These are phyloP conservation scores for Xiphophorus maculatus DNA, from an alignment of 2,113 vertebrate species.

Conservation along the genomic window DNA sequence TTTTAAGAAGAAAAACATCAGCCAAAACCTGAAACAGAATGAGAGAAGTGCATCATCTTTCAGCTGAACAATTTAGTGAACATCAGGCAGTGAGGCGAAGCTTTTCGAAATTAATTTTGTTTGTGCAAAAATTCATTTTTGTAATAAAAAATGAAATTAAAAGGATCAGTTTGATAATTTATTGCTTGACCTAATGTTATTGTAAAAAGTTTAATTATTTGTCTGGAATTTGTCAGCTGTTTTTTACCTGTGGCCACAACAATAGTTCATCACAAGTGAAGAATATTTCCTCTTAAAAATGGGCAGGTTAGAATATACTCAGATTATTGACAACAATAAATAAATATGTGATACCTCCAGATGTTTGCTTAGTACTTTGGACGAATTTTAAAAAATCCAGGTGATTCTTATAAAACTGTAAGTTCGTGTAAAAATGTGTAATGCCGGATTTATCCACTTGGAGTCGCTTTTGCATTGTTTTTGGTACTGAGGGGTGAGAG, in stretches of 20 bases:
- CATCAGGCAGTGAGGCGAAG: background rate
- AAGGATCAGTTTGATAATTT: background rate
- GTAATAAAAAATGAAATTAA: background rate
- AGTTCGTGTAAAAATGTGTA: background rate
- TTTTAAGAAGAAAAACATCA: background rate
- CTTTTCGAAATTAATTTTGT: no score
- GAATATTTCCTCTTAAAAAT: background rate
- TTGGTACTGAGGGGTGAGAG: conserved; percentile 39
- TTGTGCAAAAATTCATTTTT: no score
- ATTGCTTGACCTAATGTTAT: no score
- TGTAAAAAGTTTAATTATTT: no score
- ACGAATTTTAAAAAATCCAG: background rate
- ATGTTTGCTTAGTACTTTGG: background rate
- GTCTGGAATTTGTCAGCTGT: no score
- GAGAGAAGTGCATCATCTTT: background rate
- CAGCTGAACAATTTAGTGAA: background rate
- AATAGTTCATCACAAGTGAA: background rate
- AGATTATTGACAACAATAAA: background rate
- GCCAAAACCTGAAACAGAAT: background rate
- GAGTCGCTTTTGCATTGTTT: conserved; percentile 20
- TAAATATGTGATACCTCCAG: background rate
- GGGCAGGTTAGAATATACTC: background rate
- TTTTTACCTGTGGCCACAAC: background rate
- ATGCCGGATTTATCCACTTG: conserved; percentile 1
- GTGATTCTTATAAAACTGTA: background rate